These are phyloP conservation scores for Listronotus oregonensis DNA, from an alignment of 1,140 invertebrate genomes.

Conservation along the genomic window DNA sequence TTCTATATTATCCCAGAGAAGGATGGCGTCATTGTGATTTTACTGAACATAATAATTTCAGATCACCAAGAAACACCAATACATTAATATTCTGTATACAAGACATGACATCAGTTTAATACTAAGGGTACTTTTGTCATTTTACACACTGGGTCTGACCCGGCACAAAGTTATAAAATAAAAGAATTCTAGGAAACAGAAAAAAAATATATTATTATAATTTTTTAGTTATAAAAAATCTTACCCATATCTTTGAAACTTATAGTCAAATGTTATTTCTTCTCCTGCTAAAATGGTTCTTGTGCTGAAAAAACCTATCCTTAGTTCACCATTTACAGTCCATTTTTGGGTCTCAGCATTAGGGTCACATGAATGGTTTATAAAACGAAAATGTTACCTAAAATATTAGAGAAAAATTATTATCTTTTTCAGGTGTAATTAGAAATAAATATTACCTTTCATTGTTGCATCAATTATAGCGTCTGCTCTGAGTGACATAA, in stretches of 20 bases:
- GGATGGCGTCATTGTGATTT: too few relatives aligned
- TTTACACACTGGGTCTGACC: too few relatives aligned
- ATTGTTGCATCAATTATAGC: conserved; percentile 94
- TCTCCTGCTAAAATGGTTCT: conserved; percentile 81
- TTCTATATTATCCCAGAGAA: too few relatives aligned
- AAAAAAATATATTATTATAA: too few relatives aligned
- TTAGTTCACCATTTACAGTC: conserved; percentile 94
- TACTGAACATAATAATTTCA: too few relatives aligned
- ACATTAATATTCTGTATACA: too few relatives aligned
- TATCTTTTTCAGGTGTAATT: neutral
- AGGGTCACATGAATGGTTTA: conserved; percentile 98
- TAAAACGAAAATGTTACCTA: conserved; percentile 92
- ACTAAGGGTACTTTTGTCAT: too few relatives aligned
- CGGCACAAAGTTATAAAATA: too few relatives aligned
- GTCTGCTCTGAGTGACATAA: conserved; percentile 95
- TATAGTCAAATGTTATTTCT: conserved; percentile 98
- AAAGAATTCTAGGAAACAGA: too few relatives aligned
- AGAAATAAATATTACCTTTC: conserved; percentile 64
- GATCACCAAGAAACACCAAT: too few relatives aligned
- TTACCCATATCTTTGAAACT: conserved; percentile 95
- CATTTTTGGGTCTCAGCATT: conserved; percentile 99
- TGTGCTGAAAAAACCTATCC: conserved; percentile 96
- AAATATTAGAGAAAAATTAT: conserved; percentile 24
- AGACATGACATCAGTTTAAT: too few relatives aligned
- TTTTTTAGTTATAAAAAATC: conserved; percentile 44